These are phyloP conservation scores for Ptychoptera contaminata DNA, from an alignment of 2,888 invertebrate species.

Conservation along the genomic window DNA sequence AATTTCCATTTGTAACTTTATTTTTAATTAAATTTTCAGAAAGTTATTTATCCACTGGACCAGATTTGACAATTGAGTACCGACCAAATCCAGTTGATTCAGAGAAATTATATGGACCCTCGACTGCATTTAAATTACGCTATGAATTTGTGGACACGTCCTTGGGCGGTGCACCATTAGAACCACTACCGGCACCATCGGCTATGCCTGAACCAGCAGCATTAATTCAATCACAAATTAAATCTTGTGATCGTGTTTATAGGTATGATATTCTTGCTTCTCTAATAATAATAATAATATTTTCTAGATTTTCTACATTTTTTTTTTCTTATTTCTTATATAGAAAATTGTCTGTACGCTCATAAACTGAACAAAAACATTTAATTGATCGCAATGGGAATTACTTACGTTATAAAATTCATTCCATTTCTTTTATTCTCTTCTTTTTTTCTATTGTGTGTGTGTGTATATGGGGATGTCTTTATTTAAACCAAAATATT, in stretches of 20 bases:
- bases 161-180: conserved; percentile 10
- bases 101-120: conserved; percentile 7
- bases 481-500: no score
- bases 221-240: conserved; percentile 8
- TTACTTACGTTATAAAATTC: no score
- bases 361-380: neutral
- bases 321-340: no score
- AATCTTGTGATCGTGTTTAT: conserved; percentile 9
- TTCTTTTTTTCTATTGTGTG: no score
- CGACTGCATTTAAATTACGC: conserved; percentile 49
- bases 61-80: conserved; percentile 57
- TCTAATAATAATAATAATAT: no score
- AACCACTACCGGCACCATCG: conserved; percentile 3
- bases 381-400: no score
- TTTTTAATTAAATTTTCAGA: conserved; percentile 32
- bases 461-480: no score
- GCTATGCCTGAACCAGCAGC: conserved; percentile 9
- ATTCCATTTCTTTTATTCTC: no score
- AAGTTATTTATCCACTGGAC: conserved; percentile 60
- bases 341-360: no score
- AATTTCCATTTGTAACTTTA: neutral
- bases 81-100: conserved; percentile 8
- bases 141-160: conserved; percentile 65
- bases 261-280: no score
- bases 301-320: no score